phyloP scores from a whole-genome alignment of 2,797 vertebrate species.

The Odontamblyopus lacepedii region DNA sequence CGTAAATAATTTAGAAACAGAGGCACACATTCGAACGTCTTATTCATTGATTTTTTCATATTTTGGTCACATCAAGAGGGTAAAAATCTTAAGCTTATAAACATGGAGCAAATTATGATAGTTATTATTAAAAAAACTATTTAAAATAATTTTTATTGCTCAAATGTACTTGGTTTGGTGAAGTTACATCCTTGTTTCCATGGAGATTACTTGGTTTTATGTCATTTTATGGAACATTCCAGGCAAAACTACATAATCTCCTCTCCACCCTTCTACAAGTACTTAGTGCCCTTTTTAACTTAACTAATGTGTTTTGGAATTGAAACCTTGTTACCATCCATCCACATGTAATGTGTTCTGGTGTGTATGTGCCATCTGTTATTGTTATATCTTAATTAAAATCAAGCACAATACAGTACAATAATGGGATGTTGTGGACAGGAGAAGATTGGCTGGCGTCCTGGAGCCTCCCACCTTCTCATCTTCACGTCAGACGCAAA shows the following conservation, averaged over 20 bases:
- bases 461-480: conserved; percentile 91
- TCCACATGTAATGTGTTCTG: not conserved
- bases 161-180: too few relatives aligned
- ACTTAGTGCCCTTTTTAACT: not conserved
- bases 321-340: not conserved
- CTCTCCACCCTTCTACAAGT: too few relatives aligned
- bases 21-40: not conserved
- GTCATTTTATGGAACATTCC: too few relatives aligned
- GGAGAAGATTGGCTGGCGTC: conserved; percentile 96
- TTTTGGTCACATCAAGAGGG: too few relatives aligned
- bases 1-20: conserved; percentile 9
- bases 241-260: too few relatives aligned
- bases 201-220: too few relatives aligned
- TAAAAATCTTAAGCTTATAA: too few relatives aligned
- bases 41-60: not conserved
- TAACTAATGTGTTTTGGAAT: not conserved
- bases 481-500: conserved; percentile 97
- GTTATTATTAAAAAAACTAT: too few relatives aligned
- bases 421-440: conserved; percentile 45
- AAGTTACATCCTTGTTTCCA: too few relatives aligned
- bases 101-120: too few relatives aligned
- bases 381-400: not conserved
- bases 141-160: not conserved
- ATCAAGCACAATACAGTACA: not conserved
- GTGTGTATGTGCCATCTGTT: not conserved